These are phyloP conservation scores for Alentia gelatinosa DNA, from an alignment of 2,888 invertebrate genomes.

Conservation along the genomic window DNA sequence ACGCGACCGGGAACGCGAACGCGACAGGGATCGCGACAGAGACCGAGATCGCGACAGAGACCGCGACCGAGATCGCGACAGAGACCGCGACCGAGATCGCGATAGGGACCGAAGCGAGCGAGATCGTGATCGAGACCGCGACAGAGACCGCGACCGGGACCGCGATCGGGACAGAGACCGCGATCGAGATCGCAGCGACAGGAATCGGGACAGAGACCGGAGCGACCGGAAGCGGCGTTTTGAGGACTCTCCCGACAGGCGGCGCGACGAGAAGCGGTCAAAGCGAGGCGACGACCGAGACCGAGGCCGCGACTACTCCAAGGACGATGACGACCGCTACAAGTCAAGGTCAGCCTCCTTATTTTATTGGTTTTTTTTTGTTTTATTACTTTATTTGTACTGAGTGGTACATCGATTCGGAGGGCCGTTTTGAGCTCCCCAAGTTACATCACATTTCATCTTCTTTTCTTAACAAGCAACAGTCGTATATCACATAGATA, in stretches of 20 bases:
- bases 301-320: conserved; percentile 38
- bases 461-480: too few species aligned
- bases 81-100: conserved; percentile 51
- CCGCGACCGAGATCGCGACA: conserved; percentile 26
- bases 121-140: conserved; percentile 54
- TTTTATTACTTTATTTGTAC: too few species aligned
- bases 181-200: conserved; percentile 51
- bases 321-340: background rate
- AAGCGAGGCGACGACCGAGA: background rate
- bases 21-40: conserved; percentile 52
- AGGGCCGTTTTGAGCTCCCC: too few species aligned
- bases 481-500: too few species aligned
- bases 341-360: conserved; percentile 33
- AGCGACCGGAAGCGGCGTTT: conserved; percentile 53
- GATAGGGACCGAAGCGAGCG: conserved; percentile 52
- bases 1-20: conserved; percentile 52
- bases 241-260: conserved; percentile 44
- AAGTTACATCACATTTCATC: too few species aligned
- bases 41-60: conserved; percentile 32
- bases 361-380: too few species aligned
- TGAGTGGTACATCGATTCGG: too few species aligned
- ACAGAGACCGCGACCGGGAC: conserved; percentile 54
- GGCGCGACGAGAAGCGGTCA: conserved; percentile 55
- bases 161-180: conserved; percentile 55
- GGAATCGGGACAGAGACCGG: conserved; percentile 56